Base-by-base conservation (phyloP, 64 coral and sea anemone genomes). In the Anthopleura sola region DNA sequence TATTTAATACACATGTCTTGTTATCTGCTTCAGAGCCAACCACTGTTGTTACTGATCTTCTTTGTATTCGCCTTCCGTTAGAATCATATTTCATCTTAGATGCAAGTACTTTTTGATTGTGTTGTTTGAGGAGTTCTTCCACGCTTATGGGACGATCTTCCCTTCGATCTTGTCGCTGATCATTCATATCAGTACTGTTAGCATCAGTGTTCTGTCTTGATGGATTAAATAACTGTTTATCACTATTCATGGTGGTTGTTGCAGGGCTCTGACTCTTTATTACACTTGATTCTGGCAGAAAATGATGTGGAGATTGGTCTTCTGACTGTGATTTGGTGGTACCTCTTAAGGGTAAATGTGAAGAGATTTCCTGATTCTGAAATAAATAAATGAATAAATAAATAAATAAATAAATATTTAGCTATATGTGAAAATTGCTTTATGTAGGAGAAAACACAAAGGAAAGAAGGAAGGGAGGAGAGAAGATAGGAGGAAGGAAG, bases 121-220 rank as follows among this genome's bases (percentile, higher is more conserved):
- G 82, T 21, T 56, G 55, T 49, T 83, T 83, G 18, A 83, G 82
- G 5, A 83, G 48, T 19, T 83, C 82, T 60, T 83, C 82, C 26
- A 83, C 53, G 3, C 82, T 83, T 11, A 83, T 4, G 5, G 62
- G 62, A 23, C 12, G n/a, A 23, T 68, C 26, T 26, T 68, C 24
- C 24, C 62, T 29, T 68, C 23, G 23, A 68, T 68, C 31, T 32
- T 11, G 10, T 11, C 28, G 13, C 15, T 71, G 26, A 1, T 71
- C 66, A 71, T 15, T 17, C n/a, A 13, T 34, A 29, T 32, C 28
- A 34, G 14, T 71, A 34, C 28, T 71, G 15, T 32, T 71, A n/a
- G 60, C 21, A 26, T 29, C 60, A 66, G 1, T 26, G 12, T 36
- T 71, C 5, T 32, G 14, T 71, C 66, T 71, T 34, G 7, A 10